A percentile compares a stretch with the other conserved stretches of the same genome.
These are phyloP conservation scores for Tarsius wallacei DNA, from an alignment of 2,797 vertebrate species.

Conservation along the genomic window DNA sequence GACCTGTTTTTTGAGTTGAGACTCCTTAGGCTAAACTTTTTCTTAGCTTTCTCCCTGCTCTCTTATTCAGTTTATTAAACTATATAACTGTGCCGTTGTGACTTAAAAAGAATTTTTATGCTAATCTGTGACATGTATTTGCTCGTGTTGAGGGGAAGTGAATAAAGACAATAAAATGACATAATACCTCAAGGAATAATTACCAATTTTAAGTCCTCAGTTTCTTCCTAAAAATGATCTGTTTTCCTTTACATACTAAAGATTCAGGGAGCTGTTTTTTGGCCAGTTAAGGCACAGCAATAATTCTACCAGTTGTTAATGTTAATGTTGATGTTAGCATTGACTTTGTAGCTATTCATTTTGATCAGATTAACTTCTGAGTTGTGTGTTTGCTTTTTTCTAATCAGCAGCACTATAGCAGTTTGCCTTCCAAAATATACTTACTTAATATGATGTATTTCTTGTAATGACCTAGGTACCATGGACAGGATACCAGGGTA, in stretches of 20 bases:
- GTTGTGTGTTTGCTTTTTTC: background rate
- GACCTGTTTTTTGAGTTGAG: conserved; percentile 46
- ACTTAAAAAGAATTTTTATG: conserved; percentile 45
- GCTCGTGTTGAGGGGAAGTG: conserved; percentile 9
- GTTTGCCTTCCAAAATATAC: conserved; percentile 35
- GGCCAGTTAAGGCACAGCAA: background rate
- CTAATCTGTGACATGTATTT: background rate
- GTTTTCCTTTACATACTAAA: background rate
- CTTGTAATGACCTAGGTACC: conserved; percentile 92
- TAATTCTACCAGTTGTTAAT: background rate
- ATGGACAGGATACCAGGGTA: conserved; percentile 98
- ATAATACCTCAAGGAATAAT: conserved; percentile 42
- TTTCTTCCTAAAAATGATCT: conserved; percentile 36
- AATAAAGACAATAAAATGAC: conserved; percentile 41
- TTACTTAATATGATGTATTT: conserved; percentile 56
- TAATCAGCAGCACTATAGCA: background rate
- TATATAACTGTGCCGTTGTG: background rate
- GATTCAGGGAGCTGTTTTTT: conserved; percentile 27
- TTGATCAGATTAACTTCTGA: conserved; percentile 16
- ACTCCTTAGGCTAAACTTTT: conserved; percentile 66
- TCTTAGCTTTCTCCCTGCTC: background rate
- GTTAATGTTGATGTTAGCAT: background rate
- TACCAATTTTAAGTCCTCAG: conserved; percentile 37
- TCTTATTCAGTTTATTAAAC: conserved; percentile 43
- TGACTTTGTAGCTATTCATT: background rate